These are phyloP conservation scores for Enteromius paludinosus DNA, from an alignment of 2,797 vertebrate genomes.

Conservation along the genomic window DNA sequence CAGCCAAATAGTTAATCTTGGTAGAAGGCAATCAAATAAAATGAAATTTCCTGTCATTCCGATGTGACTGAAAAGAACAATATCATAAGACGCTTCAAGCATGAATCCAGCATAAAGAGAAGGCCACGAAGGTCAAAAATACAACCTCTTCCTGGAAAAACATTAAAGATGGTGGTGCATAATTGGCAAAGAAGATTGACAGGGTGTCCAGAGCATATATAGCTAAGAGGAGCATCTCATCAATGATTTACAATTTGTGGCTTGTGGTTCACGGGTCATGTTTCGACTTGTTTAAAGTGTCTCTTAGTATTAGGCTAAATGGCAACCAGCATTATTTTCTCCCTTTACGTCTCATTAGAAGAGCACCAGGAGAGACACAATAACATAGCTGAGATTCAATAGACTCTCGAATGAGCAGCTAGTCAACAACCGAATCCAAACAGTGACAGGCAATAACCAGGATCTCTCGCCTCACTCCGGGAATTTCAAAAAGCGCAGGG, in stretches of 20 bases:
- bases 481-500: constrained; percentile 49
- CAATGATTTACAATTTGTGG: constrained; percentile 56
- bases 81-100: constrained; percentile 4
- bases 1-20: constrained; percentile 5
- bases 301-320: constrained; percentile 40
- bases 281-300: constrained; percentile 54
- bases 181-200: constrained; percentile 43
- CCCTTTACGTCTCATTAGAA: constrained; percentile 39
- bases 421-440: constrained; percentile 37
- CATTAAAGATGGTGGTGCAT: constrained; percentile 24
- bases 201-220: constrained; percentile 32
- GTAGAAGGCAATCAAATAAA: constrained; percentile 30
- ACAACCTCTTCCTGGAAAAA: constrained; percentile 19
- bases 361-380: constrained; percentile 2
- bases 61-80: constrained; percentile 31
- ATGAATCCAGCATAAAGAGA: constrained; percentile 25
- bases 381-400: constrained; percentile 19
- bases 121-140: constrained; percentile 36
- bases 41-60: constrained; percentile 40
- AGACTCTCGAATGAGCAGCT: constrained; percentile 11
- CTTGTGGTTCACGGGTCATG: constrained; percentile 51
- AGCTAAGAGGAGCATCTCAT: constrained; percentile 57
- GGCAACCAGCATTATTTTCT: constrained; percentile 35
- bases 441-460: constrained; percentile 56
- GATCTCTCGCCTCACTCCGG: constrained; percentile 23